Conservation (phyloP, 1,140 invertebrate genomes). For the Macrosteles quadrilineatus region DNA sequence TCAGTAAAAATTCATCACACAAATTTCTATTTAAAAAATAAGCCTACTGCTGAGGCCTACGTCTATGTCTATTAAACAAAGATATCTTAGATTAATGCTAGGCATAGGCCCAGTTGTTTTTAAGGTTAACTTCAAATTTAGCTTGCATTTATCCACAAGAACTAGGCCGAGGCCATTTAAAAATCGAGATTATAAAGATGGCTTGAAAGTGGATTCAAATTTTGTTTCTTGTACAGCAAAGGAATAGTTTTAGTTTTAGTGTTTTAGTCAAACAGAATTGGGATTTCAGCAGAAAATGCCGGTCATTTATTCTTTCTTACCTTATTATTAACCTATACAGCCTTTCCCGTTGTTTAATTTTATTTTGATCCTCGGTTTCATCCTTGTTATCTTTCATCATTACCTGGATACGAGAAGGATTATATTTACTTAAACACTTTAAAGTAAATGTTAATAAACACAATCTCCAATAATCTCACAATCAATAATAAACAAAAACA, state of each 20-base stretch:
- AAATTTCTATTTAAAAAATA: too few relatives aligned
- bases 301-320: constrained; percentile 53
- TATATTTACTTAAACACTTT: not conserved
- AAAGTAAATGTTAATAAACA: not conserved
- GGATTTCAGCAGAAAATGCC: constrained; percentile 23
- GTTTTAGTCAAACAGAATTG: constrained; percentile 30
- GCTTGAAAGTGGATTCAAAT: constrained; percentile 28
- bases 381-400: constrained; percentile 6
- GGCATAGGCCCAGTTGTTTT: too few relatives aligned
- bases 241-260: not conserved
- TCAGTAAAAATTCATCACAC: too few relatives aligned
- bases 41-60: too few relatives aligned
- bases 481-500: not conserved
- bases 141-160: constrained; percentile 10
- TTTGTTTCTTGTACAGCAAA: constrained; percentile 9
- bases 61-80: too few relatives aligned
- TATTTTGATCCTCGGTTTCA: constrained; percentile 56
- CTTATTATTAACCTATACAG: constrained; percentile 88
- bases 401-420: not conserved
- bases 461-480: not conserved
- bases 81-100: too few relatives aligned
- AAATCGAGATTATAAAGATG: not conserved
- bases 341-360: constrained; percentile 78
- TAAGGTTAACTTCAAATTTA: too few relatives aligned
- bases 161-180: not conserved